These are phyloP conservation scores for Anser brachyrhynchus DNA, from an alignment of 2,113 vertebrate species.

Conservation along the genomic window DNA sequence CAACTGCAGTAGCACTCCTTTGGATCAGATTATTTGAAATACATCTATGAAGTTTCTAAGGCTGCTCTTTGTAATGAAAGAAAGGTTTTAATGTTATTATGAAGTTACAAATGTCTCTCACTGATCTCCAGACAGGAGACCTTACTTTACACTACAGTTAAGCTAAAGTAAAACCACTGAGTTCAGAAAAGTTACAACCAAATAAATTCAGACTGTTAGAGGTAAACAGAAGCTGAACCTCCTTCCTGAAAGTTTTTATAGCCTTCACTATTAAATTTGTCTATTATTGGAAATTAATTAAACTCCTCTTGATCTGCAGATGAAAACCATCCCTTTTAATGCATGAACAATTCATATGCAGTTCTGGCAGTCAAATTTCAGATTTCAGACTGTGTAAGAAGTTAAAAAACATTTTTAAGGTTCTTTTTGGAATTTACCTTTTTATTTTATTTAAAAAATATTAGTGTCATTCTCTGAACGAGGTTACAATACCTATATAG, in stretches of 20 bases:
- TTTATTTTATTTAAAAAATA: not conserved
- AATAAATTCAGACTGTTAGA: not conserved
- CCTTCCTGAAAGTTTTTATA: not conserved
- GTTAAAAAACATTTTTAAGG: not conserved
- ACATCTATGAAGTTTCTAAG: not conserved
- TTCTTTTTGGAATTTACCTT: not conserved
- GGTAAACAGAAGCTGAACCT: not conserved
- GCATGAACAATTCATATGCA: not conserved
- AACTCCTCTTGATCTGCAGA: not conserved
- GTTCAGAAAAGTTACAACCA: not conserved
- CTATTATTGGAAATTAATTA: not conserved
- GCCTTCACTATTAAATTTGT: not conserved
- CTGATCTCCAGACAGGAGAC: not conserved
- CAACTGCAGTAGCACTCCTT: not conserved
- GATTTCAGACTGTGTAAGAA: not conserved
- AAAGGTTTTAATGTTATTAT: not conserved
- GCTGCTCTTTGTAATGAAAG: not conserved
- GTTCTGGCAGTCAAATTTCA: not conserved
- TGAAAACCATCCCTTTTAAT: not conserved
- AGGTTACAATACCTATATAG: not conserved
- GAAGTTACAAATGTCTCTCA: not conserved
- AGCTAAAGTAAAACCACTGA: not conserved
- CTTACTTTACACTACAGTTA: not conserved
- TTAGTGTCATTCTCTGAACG: not conserved
- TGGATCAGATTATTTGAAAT: not conserved